phyloP scores from a whole-genome alignment of 2,888 invertebrate genomes.

The Apoderus coryli region DNA sequence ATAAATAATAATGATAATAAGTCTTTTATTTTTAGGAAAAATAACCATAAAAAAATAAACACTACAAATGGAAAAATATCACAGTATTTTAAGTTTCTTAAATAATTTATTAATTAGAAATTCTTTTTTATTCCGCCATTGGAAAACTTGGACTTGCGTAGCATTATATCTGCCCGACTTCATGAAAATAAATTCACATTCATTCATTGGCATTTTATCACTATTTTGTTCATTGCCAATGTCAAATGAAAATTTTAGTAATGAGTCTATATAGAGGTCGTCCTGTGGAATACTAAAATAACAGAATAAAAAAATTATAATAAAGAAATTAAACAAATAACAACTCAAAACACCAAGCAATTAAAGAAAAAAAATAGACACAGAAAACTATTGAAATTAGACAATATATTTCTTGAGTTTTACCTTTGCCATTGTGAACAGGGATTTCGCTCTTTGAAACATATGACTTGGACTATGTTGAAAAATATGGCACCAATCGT shows the following conservation, averaged over 20 bases:
- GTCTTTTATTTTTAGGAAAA: constrained; percentile 9
- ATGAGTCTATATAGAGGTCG: constrained; percentile 1
- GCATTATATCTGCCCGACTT: constrained; percentile 6
- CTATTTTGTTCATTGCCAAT: background rate
- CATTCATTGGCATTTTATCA: no score
- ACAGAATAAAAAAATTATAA: no score
- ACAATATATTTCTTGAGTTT: constrained; percentile 6
- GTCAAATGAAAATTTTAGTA: background rate
- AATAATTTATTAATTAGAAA: constrained; percentile 18
- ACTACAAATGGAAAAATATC: constrained; percentile 25
- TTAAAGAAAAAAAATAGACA: constrained; percentile 13
- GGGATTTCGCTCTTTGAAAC: constrained; percentile 51
- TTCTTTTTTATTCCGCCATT: constrained; percentile 14
- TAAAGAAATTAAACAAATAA: constrained; percentile 15
- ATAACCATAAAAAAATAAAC: constrained; percentile 4
- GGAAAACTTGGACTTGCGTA: background rate
- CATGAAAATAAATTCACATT: background rate
- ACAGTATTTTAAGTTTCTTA: constrained; percentile 17
- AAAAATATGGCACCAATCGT: constrained; percentile 60
- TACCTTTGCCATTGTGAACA: constrained; percentile 50
- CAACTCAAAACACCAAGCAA: no score
- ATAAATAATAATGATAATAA: constrained; percentile 12
- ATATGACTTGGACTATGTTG: constrained; percentile 57
- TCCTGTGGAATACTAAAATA: no score
- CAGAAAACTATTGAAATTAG: constrained; percentile 13